Percentiles rank a stretch among this genome's conserved stretches.
Evolutionary conservation across 2,797 vertebrate species (phyloP).

Genomic region (Lepidocolaptes lacrymiger): DNA sequence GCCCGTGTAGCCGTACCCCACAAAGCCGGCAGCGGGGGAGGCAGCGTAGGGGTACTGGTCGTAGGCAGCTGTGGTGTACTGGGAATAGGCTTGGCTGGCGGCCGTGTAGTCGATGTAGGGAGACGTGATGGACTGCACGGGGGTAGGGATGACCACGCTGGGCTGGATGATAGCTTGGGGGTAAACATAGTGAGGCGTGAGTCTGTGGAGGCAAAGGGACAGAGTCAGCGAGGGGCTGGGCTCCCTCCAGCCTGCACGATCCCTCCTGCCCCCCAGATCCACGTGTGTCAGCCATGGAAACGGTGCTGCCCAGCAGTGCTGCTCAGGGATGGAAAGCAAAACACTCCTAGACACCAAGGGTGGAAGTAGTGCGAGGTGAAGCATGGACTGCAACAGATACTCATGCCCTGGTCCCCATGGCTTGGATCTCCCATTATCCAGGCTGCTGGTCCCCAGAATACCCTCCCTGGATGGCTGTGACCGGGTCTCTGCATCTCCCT

Average conservation of each 20-base stretch:
- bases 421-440: rapidly evolving
- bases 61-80: slow-evolving; percentile 88
- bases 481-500: rapidly evolving
- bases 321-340: neutral
- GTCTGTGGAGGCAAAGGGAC: slow-evolving; percentile 77
- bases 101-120: slow-evolving; percentile 90
- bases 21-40: slow-evolving; percentile 84
- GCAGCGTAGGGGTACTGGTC: slow-evolving; percentile 93
- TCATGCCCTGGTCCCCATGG: rapidly evolving
- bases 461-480: rapidly evolving
- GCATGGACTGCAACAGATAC: neutral
- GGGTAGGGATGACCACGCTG: slow-evolving; percentile 89
- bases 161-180: slow-evolving; percentile 91
- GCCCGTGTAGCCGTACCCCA: slow-evolving; percentile 86
- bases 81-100: slow-evolving; percentile 84
- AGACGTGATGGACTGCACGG: slow-evolving; percentile 85
- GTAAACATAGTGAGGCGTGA: slow-evolving; percentile 90
- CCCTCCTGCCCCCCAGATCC: too few relatives aligned
- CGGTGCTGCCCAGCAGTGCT: neutral
- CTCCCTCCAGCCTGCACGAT: rapidly evolving
- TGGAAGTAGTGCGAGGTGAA: neutral
- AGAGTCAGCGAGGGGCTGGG: neutral
- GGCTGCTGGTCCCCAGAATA: neutral
- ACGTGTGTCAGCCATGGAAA: rapidly evolving
- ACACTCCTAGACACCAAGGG: neutral